These are phyloP conservation scores for Arion vulgaris DNA, from an alignment of 1,140 invertebrate species.

Conservation along the genomic window DNA sequence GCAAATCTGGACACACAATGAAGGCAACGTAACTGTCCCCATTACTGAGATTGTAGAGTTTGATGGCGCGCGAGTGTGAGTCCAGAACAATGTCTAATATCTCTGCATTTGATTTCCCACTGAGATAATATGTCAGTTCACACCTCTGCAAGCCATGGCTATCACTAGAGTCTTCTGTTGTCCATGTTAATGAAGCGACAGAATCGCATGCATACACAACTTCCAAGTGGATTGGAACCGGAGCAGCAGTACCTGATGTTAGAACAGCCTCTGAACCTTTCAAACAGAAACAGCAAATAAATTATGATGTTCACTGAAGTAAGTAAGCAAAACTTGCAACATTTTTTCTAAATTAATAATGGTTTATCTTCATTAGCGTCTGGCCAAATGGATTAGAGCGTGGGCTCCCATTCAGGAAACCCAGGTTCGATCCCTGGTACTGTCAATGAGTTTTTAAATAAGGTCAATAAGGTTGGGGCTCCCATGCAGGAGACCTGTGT, in stretches of 20 bases:
- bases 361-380: too few relatives aligned
- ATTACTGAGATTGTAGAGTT: background rate
- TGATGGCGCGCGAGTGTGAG: background rate
- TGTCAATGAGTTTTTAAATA: too few relatives aligned
- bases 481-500: too few relatives aligned
- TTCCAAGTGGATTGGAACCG: background rate
- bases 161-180: background rate
- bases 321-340: too few relatives aligned
- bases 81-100: background rate
- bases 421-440: too few relatives aligned
- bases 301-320: too few relatives aligned
- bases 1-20: background rate
- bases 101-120: background rate
- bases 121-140: constrained; percentile 11
- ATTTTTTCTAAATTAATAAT: too few relatives aligned
- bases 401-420: too few relatives aligned
- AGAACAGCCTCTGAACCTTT: background rate
- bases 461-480: too few relatives aligned
- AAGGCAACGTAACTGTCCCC: background rate
- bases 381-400: too few relatives aligned
- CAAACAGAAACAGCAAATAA: too few relatives aligned
- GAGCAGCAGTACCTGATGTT: background rate
- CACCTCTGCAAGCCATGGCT: background rate
- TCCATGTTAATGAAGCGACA: background rate
- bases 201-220: background rate